Evolutionary conservation across 2,113 vertebrate species (phyloP), one percentile per base, ranked within the genome.

Genomic region (Silurus asotus): DNA sequence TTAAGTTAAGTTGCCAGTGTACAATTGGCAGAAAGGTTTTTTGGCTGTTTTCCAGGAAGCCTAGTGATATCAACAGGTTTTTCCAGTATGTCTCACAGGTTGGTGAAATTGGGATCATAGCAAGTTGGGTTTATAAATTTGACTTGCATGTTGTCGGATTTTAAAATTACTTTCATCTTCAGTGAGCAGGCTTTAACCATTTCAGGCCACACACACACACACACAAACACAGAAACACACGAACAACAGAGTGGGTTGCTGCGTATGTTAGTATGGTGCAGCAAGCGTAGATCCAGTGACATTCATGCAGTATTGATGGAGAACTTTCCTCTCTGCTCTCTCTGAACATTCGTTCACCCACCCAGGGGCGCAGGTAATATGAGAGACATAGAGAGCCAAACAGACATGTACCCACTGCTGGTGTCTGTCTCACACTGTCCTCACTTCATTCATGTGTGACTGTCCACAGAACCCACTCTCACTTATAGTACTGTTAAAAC

Each of bases 261-360:
- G 49, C 1, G 2, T 13, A 77, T 6, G 69, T 51, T 49, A 84
- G 67, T 83, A 67, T 45, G 62, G 49, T n/a, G 61, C 51, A 77
- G n/a, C 53, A 86, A 76, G 75, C 81, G 61, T 25, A 19, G 85
- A 86, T 84, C 81, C 75, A 84, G 75, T 87, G 69, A 76, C 87
- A 76, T 78, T 82, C 80, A 90, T 90, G 81, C 75, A 88, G 79
- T 90, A 88, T 88, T 90, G 86, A 88, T 90, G 75, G 70, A 88
- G 82, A 88, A 86, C 85, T 87, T 87, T 88, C 87, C 75, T 83
- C 82, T 80, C 58, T 74, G 83, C 62, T 81, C 64, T 72, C 79
- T 82, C 72, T 65, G 64, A 20, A 82, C 70, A 28, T 72, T 82
- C 45, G 81, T 90, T 88, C 79, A 87, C 8, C n/a, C 78, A 67